A percentile compares a stretch with the other conserved stretches of the same genome.
These are phyloP conservation scores for Rhingia campestris DNA, from an alignment of 2,888 invertebrate genomes.

Conservation along the genomic window DNA sequence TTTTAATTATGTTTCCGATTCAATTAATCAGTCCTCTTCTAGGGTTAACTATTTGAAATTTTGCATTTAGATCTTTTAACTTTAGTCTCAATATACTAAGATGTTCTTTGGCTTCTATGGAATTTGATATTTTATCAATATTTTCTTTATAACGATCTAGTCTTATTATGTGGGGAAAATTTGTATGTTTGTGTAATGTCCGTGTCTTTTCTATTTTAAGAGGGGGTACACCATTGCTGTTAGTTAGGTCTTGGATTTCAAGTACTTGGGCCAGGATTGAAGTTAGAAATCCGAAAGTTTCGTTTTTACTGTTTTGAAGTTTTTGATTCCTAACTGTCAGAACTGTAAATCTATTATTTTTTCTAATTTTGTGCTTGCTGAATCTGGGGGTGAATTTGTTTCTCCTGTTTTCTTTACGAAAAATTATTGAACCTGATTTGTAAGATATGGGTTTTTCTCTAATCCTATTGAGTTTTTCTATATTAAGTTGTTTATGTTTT, in stretches of 20 bases:
- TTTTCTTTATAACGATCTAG: not conserved
- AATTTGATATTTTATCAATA: conserved; percentile 24
- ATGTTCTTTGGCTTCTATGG: conserved; percentile 18
- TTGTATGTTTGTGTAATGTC: not conserved
- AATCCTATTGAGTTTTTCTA: not conserved
- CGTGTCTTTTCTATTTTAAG: not conserved
- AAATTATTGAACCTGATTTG: conserved; percentile 8
- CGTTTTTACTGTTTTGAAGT: not conserved
- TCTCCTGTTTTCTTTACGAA: conserved; percentile 24
- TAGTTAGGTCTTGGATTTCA: conserved; percentile 2
- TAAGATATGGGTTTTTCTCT: not conserved
- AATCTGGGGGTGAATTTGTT: conserved; percentile 34
- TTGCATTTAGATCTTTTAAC: conserved; percentile 19
- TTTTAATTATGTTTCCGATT: not conserved
- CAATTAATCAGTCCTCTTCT: conserved; percentile 4
- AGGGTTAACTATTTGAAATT: conserved; percentile 9
- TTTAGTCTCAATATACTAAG: conserved; percentile 22
- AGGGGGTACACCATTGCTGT: not conserved
- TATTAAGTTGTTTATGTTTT: conserved; percentile 12
- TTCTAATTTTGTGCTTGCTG: conserved; percentile 17
- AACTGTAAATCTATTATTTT: conserved; percentile 13
- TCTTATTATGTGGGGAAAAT: not conserved
- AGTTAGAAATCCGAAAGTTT: conserved; percentile 2
- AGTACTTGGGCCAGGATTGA: not conserved
- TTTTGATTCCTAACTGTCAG: conserved; percentile 1